Base-by-base conservation (phyloP, 1,140 invertebrate species). In the Cydia amplana region DNA sequence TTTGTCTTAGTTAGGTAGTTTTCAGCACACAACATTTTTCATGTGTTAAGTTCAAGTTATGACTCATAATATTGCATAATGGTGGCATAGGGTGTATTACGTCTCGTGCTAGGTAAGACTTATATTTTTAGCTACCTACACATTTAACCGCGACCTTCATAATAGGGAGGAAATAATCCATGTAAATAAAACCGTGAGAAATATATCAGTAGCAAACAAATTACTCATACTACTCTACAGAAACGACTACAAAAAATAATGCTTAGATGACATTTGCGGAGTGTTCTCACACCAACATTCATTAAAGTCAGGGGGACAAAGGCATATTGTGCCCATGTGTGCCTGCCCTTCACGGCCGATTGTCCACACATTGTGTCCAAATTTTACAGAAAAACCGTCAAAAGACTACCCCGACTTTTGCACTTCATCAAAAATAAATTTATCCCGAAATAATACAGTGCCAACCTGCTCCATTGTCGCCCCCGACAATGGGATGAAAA, bases 371-470 rank as follows among this genome's bases (percentile, higher is more conserved):
- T 88, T 86, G 79, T 78, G 78, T 74, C 70, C 77, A 85, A 82
- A 86, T 87, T 81, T 77, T 78, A 81, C 77, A 75, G 76, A 89
- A 87, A 86, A 77, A 84, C 83, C 80, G 83, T 87, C 85, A 87
- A 88, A 83, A 83, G 81, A 80, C 78, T 75, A 80, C 84, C 77
- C 76, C 83, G 84, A 91, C 88, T 91, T 87, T 89, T 88, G 87
- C 89, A 92, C 89, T 91, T 91, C 91, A 92, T 92, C 89, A 92
- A 92, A 91, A 82, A 88, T 89, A 89, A 86, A 92, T 92, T 91
- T 91, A 89, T 82, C 79, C 77, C 77, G 73, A 77, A 84, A 89
- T 89, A 91, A 90, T 88, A 78, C 78, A 83, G 76, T 78, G 82
- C 79, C 80, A 87, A 88, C 87, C 87, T 90, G 88, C 79, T 85